phyloP scores from a whole-genome alignment of 2,797 vertebrate species.

The Vespertilio murinus region DNA sequence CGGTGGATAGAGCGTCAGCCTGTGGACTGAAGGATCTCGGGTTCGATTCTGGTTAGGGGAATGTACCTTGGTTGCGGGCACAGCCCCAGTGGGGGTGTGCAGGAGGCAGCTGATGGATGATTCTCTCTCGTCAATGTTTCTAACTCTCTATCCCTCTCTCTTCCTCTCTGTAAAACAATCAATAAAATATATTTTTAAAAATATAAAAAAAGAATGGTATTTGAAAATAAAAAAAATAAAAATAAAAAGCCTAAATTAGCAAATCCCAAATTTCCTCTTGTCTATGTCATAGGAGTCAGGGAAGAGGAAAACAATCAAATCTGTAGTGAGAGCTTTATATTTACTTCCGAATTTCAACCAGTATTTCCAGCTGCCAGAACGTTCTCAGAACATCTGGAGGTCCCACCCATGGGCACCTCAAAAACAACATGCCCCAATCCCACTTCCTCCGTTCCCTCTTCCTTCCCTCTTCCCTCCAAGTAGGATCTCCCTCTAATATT shows the following conservation, averaged over 20 bases:
- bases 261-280: neutral
- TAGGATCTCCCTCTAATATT: neutral
- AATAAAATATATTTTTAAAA: no score
- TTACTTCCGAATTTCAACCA: neutral
- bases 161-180: no score
- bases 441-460: slow-evolving; percentile 28
- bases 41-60: no score
- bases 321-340: neutral
- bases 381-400: neutral
- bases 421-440: neutral
- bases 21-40: no score
- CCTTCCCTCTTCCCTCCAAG: neutral
- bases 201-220: no score
- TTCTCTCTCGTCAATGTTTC: no score
- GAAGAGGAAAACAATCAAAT: neutral
- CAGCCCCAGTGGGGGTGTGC: no score
- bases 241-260: neutral
- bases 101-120: no score
- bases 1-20: no score
- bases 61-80: no score
- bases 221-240: no score
- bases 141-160: no score
- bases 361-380: neutral
- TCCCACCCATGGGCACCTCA: neutral
- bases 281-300: neutral